Evolutionary conservation across 1,140 invertebrate species (phyloP).

Genomic region (Pogonognathellus flavescens): DNA sequence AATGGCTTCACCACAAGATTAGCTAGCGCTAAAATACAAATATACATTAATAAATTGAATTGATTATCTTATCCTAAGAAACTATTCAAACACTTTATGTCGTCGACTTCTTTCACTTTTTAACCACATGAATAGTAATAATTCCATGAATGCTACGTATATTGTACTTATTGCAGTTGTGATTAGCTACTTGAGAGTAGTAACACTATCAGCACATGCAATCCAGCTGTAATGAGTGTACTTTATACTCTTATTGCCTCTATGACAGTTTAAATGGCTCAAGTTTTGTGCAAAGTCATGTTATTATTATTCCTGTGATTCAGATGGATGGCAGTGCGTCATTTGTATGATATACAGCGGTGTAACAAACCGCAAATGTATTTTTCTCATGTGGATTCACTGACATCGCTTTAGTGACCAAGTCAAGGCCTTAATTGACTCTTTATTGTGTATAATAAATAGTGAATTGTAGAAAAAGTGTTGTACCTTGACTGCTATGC

Average conservation of each 20-base stretch:
- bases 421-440: not conserved
- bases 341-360: not conserved
- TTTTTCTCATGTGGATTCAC: slow-evolving; percentile 26
- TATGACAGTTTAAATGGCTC: slow-evolving; percentile 32
- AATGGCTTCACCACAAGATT: not conserved
- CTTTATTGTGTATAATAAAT: not conserved
- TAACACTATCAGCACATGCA: not conserved
- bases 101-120: no score
- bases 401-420: not conserved
- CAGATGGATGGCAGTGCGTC: slow-evolving; percentile 22
- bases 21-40: no score
- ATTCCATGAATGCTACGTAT: not conserved
- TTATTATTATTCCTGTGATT: slow-evolving; percentile 12
- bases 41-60: no score
- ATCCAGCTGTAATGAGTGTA: not conserved
- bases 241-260: not conserved
- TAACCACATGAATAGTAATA: not conserved
- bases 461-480: not conserved
- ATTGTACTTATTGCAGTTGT: not conserved
- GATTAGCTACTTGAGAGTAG: not conserved
- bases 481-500: not conserved
- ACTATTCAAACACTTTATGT: no score
- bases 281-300: slow-evolving; percentile 25
- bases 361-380: not conserved
- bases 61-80: no score